Evolutionary conservation across 2,113 vertebrate genomes (phyloP), one percentile per base, ranked within the genome.

Genomic region (Notarius lentiginosus): DNA sequence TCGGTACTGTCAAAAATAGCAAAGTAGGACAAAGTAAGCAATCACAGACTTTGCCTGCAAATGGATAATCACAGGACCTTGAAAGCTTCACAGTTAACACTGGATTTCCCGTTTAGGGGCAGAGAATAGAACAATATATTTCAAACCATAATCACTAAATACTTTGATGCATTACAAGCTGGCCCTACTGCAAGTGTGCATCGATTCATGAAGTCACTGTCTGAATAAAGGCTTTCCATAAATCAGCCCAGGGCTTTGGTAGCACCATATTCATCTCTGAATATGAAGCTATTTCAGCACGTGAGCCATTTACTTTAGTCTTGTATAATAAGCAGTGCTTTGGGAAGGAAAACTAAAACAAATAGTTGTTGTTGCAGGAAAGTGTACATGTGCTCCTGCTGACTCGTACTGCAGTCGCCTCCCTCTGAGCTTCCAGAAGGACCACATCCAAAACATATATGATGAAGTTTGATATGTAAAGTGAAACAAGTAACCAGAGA

Each of bases 1-100:
- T 95, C 91, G 90, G 91, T 91, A 92, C 94, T 95, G 95, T 95
- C 94, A 94, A 92, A 95, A 96, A 94, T 92, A 94, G 90, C 89
- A 95, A 95, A 95, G 94, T 95, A 93, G 95, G 94, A 95, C 94
- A 94, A 93, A 95, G 93, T 95, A 95, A 95, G 94, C 93, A 95
- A 95, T 95, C 94, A 93, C 90, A 90, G 89, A 84, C 88, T 87
- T 89, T 91, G 92, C 89, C 94, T 92, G 92, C 90, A 90, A 95
- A 95, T 95, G 93, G 93, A 94, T 95, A 95, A 94, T 94, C 79
- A 73, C 91, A 89, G 92, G 91, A 92, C 93, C 90, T 94, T 95
- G 91, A 92, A 91, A 94, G 93, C 88, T 90, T 91, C 34, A 86
- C 90, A 86, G 90, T 93, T 92, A 90, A 93, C 91, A 91, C 93